Conservation (phyloP, 2,113 vertebrate genomes). For the Anas platyrhynchos region DNA sequence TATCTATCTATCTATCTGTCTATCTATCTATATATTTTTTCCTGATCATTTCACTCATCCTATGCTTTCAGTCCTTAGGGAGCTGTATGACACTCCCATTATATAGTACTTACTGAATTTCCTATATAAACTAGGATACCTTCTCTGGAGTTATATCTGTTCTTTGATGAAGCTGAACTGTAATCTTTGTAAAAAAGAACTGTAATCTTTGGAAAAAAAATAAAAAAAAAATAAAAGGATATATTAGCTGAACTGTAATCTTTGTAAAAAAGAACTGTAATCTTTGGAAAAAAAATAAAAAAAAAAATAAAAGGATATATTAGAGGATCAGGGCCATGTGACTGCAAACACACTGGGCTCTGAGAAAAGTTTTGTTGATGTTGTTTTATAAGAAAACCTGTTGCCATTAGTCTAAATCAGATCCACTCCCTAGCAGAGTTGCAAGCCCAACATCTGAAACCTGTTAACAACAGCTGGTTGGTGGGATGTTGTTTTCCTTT, state of each 20-base stretch:
- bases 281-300: fast-evolving
- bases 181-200: too few relatives aligned
- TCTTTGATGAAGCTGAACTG: not conserved
- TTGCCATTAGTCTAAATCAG: not conserved
- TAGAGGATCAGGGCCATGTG: not conserved
- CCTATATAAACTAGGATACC: not conserved
- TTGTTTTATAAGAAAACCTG: not conserved
- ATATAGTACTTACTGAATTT: not conserved
- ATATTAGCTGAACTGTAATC: too few relatives aligned
- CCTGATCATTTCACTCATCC: not conserved
- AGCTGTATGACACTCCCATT: not conserved
- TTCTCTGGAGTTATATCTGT: not conserved
- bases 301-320: too few relatives aligned
- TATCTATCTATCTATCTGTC: too few relatives aligned
- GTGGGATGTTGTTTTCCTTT: not conserved
- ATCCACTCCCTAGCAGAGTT: not conserved
- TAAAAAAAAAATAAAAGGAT: fast-evolving
- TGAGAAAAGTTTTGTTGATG: not conserved
- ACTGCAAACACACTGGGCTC: not conserved
- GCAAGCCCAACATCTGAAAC: not conserved
- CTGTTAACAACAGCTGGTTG: constrained; percentile 16
- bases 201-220: fast-evolving
- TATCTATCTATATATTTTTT: not conserved
- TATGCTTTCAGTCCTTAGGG: not conserved
- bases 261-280: too few relatives aligned